Base-by-base conservation (phyloP, 2,113 vertebrate genomes). In the Orientallactaga bullata region DNA sequence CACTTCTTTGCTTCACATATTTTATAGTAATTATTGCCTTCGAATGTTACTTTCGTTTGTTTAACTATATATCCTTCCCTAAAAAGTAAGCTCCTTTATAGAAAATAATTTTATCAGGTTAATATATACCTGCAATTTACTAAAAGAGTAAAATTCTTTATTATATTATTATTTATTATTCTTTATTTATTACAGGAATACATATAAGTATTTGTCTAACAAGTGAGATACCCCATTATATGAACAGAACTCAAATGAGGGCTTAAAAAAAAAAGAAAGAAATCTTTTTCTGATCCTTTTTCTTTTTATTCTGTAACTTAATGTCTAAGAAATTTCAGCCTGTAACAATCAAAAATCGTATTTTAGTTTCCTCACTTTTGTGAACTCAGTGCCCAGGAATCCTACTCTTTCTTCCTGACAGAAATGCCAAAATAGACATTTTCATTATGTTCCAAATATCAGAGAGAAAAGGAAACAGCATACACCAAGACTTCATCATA, bases 321-420 rank as follows among this genome's bases (percentile, higher is more conserved):
- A 92, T 85, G 83, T 88, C 24, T n/a, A 90, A 55, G 4, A 79
- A 63, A 91, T 74, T 93, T 93, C 18, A 69, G 73, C 89, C 65
- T 78, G 15, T 88, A 30, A 24, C 94, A 77, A 85, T 77, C 77
- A 78, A 78, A 24, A 68, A 65, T 90, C 30, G 2, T 87, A 78
- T 77, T 91, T 93, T 77, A 89, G 93, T 32, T 30, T 80, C 24
- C 37, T 90, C 15, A 80, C 11, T 37, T 3, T 26, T 86, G 13
- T 90, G 83, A 90, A 84, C 58, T 76, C 58, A 88, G 20, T 69
- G 71, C 20, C 35, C 28, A 63, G 18, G 66, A 84, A 90, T 84
- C 74, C 28, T 86, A 82, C 58, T 82, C n/a, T 58, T 65, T 72
- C 63, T 78, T 65, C 30, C 37, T 16, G 37, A 86, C 66, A 68